Base-by-base conservation (phyloP, 2,888 invertebrate genomes). In the Drosophila prolongata region DNA sequence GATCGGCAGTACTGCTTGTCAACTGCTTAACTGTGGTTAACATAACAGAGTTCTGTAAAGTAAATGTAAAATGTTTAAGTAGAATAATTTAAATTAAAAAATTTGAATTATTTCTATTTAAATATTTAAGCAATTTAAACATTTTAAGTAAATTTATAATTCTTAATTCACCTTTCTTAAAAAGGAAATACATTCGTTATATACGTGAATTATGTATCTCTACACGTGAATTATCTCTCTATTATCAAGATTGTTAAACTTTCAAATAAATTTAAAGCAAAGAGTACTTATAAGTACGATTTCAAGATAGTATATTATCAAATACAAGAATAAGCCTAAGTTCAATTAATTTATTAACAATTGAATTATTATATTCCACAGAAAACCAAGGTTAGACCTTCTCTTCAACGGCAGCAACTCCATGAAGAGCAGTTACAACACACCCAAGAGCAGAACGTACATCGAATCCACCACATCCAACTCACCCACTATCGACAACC, bases 321-420 rank as follows among this genome's bases (percentile, higher is more conserved):
- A 24, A 2, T 8, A 8, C 30, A 30, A 30, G 6, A 30, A 8
- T 6, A 30, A 30, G 24, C 30, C 30, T 9, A 30, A 8, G 2
- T 8, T 30, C 0, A 11, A 10, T 46, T 1, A 9, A 4, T n/a
- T 19, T 10, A 30, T 27, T 14, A 24, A 38, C 2, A 16, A 24
- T 1, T 13, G 0, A 10, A 10, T 3, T 13, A 14, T 9, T 27
- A 30, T n/a, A 14, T 10, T 38, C 76, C 78, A 0, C 67, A 92
- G 92, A 85, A 89, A 78, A 58, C 92, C 92, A 87, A 90, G 92
- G 80, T 69, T 92, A 91, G 92, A 92, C 61, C 76, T 92, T 0
- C 87, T 81, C 75, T 77, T 90, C 57, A 80, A 89, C 53, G 91
- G 91, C 44, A 86, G 35, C 70, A 80, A 34, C 80, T 87, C 80